Conservation (phyloP, 1,140 invertebrate genomes). For the Sminthurinus signatus region DNA sequence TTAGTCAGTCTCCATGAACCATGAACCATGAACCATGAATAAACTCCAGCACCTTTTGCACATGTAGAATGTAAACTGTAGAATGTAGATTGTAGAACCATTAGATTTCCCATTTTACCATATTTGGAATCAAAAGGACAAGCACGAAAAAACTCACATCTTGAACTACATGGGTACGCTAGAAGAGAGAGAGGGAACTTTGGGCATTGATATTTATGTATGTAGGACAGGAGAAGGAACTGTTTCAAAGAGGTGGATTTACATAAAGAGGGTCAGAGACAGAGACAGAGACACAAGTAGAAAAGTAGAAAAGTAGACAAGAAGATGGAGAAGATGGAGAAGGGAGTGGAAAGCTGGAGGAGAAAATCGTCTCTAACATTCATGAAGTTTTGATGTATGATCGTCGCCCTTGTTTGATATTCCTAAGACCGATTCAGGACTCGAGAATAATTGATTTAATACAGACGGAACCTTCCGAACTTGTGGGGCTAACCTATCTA, state of each 20-base stretch:
- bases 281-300: no score
- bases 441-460: conserved; percentile 31
- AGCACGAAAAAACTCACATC: no score
- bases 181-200: neutral
- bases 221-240: no score
- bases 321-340: neutral
- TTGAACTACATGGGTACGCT: no score
- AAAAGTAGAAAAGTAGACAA: neutral
- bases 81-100: no score
- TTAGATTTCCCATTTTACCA: no score
- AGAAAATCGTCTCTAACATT: neutral
- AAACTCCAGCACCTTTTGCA: no score
- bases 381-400: conserved; percentile 26
- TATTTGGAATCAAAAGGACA: no score
- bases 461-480: conserved; percentile 17
- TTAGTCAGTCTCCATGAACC: no score
- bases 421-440: conserved; percentile 24
- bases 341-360: neutral
- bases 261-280: neutral
- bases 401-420: conserved; percentile 19
- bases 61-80: no score
- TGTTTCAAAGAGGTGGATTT: conserved; percentile 5
- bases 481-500: no score
- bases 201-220: neutral
- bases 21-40: no score